Evolutionary conservation across 2,797 vertebrate genomes (phyloP).

Genomic region (Schizopygopsis pylzovi): DNA sequence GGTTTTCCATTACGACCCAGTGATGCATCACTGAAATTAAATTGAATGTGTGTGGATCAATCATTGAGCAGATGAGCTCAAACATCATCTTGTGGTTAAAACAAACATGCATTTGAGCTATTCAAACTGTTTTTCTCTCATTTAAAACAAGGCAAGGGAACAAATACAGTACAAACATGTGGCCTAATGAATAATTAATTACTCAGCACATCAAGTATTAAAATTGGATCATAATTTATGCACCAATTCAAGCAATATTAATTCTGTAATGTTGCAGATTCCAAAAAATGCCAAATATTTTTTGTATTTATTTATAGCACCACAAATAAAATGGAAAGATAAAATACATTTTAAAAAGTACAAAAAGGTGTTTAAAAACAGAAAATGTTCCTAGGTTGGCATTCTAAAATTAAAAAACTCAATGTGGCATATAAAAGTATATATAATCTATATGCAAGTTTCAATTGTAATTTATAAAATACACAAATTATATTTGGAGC

Average conservation of each 20-base stretch:
- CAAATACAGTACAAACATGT: conserved; percentile 4
- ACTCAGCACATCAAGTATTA: neutral
- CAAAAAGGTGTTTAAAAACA: neutral
- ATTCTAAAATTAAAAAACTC: neutral
- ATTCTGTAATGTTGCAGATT: neutral
- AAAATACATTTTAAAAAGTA: neutral
- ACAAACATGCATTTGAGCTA: conserved; percentile 18
- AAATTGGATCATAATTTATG: neutral
- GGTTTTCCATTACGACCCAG: conserved; percentile 19
- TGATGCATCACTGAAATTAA: conserved; percentile 8
- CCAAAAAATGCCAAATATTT: neutral
- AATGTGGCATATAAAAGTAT: neutral
- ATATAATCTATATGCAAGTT: neutral
- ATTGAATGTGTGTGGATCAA: conserved; percentile 25
- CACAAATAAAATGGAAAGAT: neutral
- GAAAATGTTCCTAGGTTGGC: neutral
- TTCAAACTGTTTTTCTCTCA: neutral
- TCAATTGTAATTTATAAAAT: neutral
- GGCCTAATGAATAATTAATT: conserved; percentile 1
- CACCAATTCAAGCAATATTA: neutral
- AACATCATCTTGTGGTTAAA: neutral
- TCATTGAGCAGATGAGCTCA: conserved; percentile 19
- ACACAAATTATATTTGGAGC: neutral
- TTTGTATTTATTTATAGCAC: neutral
- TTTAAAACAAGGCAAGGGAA: neutral